These are phyloP conservation scores for Diachrysia chrysitis DNA, from an alignment of 2,888 invertebrate genomes.

Conservation along the genomic window DNA sequence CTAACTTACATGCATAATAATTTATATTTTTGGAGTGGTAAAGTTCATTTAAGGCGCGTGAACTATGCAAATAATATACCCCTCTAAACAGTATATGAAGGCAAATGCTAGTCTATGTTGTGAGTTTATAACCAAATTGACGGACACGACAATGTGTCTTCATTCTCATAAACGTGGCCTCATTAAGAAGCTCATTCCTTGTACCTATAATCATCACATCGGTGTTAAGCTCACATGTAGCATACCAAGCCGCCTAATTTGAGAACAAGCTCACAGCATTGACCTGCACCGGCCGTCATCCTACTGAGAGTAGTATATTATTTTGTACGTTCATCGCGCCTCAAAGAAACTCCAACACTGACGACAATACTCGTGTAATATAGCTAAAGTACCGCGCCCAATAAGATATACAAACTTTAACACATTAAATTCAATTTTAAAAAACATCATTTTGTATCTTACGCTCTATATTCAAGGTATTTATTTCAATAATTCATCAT, in stretches of 20 bases:
- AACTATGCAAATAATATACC: not conserved
- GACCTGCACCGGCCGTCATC: not conserved
- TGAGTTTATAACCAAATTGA: not conserved
- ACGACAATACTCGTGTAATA: not conserved
- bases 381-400: not conserved
- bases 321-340: constrained; percentile 4
- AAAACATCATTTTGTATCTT: not conserved
- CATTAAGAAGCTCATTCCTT: not conserved
- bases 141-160: not conserved
- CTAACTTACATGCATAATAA: not conserved
- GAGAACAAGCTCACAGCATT: not conserved
- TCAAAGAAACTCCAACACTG: not conserved
- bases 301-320: not conserved
- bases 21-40: not conserved
- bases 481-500: not conserved
- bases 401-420: not conserved
- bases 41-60: not conserved
- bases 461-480: not conserved
- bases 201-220: not conserved
- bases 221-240: not conserved
- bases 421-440: not conserved
- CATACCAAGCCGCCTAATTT: not conserved
- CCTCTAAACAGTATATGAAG: not conserved
- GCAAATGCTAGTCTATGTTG: constrained; percentile 2
- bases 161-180: not conserved